Base-by-base conservation (phyloP, 2,113 vertebrate species). In the Semnornis frantzii region DNA sequence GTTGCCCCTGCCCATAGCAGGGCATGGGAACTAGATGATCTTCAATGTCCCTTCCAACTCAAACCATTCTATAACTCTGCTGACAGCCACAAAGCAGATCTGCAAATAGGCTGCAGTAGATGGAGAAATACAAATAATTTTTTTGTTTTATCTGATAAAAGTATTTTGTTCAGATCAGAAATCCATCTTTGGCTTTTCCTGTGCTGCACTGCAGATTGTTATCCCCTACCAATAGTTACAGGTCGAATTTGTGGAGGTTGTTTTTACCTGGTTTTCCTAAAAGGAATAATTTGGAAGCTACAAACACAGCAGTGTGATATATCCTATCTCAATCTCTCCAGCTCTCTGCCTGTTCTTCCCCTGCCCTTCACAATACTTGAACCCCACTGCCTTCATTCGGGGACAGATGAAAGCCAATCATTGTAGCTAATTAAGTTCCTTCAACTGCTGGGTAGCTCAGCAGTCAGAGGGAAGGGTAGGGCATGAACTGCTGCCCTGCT, bases 381-480 rank as follows among this genome's bases (percentile, higher is more conserved):
- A 74, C 57, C 37, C 52, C 48, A 58, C 20, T 42, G 17, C 65
- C 88, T 68, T 25, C 57, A 71, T 91, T 77, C 76, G 81, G 62
- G 64, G 64, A 34, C 31, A 39, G 63, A 78, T 33, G 77, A 76
- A 93, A 80, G 72, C 62, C 48, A 68, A 83, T 30, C 23, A 93
- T 48, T 44, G 44, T 74, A 90, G 65, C 79, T 81, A 95, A 90
- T 94, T 83, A 88, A 16, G 16, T 74, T 90, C 37, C 64, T 90
- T 85, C 58, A 93, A 93, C 72, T 90, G 83, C 25, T 88, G 82
- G 93, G 65, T 93, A 95, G 92, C 93, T 86, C 85, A 96, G 90
- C 92, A 91, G 90, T 81, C 57, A 80, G 52, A 83, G 37, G 37
- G 42, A 89, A 85, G 79, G 28, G 58, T 71, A 90, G 48, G 76